A percentile compares a stretch with the other conserved stretches of the same genome.
Conservation (phyloP, 2,797 vertebrate species). For the Coranthus polyacanthus region DNA sequence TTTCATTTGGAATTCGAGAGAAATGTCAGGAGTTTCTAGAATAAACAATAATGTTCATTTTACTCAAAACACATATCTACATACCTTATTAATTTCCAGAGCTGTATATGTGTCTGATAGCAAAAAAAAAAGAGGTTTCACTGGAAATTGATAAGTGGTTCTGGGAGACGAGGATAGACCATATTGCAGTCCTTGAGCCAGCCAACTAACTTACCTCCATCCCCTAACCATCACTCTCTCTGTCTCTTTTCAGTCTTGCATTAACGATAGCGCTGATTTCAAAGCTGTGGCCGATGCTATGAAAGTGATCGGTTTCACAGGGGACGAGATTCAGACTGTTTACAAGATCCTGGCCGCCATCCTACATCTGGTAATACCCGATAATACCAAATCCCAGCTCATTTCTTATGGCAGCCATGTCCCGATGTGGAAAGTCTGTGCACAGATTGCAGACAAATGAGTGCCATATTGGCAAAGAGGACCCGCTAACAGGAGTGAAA, state of each 20-base stretch:
- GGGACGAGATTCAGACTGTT: conserved; percentile 94
- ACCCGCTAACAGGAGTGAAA: not conserved
- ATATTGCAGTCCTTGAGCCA: not conserved
- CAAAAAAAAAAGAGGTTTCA: too few species aligned
- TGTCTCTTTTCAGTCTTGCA: conserved; percentile 85
- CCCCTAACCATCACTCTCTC: conserved; percentile 9
- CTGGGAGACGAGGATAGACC: not conserved
- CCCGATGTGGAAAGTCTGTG: not conserved
- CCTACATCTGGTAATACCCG: conserved; percentile 91
- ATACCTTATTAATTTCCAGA: not conserved
- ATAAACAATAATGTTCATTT: too few species aligned
- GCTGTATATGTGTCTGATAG: too few species aligned
- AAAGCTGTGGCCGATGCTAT: conserved; percentile 96
- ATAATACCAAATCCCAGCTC: conserved; percentile 12
- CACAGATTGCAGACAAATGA: not conserved
- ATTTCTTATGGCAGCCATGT: conserved; percentile 4
- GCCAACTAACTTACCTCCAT: not conserved
- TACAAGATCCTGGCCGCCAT: conserved; percentile 96
- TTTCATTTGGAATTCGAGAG: too few species aligned
- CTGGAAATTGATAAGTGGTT: not conserved
- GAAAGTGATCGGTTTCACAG: conserved; percentile 97
- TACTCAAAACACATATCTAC: too few species aligned
- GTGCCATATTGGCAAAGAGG: not conserved
- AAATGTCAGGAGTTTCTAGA: too few species aligned
- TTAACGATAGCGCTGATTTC: conserved; percentile 93